Evolutionary conservation across 1,140 invertebrate genomes (phyloP), one percentile per base, ranked within the genome.

Genomic region (Formica selysi): DNA sequence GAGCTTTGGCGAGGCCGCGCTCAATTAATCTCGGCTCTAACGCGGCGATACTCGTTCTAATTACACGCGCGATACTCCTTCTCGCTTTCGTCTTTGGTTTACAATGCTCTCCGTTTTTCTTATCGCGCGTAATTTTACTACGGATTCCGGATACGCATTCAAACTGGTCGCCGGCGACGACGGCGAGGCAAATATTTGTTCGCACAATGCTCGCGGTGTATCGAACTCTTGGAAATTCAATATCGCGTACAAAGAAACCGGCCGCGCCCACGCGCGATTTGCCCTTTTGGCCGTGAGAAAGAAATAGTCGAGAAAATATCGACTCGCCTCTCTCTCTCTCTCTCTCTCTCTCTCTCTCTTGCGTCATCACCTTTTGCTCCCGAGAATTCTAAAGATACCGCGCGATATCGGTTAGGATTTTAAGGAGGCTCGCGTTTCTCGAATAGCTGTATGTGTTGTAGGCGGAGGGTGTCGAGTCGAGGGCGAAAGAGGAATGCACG

Each of bases 201-300:
- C 79, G 68, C 79, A 61, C 51, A 81, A 81, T 32, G 26, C 79
- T 59, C 67, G 54, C 26, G n/a, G 41, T 54, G 41, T 36, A 74
- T 83, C 68, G 68, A 74, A 73, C 79, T 51, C 48, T 61, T 74
- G 38, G 68, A 83, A 83, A 83, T 83, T 83, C 68, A 83, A 83
- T 83, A 83, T 67, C 44, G 44, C 44, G 44, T n/a, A 48, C 54
- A 83, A 83, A 73, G 54, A 83, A 29, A 61, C 8, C 51, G 44
- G 76, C 48, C 64, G 44, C 38, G 61, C 13, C 51, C 38, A 44
- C 41, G 79, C 41, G 79, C 51, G n/a, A 73, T 44, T 83, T 41
- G 54, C 54, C 62, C 67, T 73, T 83, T 73, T 26, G 54, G 51
- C 61, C 36, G 38, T 22, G 54, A 38, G 54, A 41, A 32, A 61